These are phyloP conservation scores for Paracentrotus lividus DNA, from an alignment of 53 echinoderm and acorn worm genomes.

Conservation along the genomic window DNA sequence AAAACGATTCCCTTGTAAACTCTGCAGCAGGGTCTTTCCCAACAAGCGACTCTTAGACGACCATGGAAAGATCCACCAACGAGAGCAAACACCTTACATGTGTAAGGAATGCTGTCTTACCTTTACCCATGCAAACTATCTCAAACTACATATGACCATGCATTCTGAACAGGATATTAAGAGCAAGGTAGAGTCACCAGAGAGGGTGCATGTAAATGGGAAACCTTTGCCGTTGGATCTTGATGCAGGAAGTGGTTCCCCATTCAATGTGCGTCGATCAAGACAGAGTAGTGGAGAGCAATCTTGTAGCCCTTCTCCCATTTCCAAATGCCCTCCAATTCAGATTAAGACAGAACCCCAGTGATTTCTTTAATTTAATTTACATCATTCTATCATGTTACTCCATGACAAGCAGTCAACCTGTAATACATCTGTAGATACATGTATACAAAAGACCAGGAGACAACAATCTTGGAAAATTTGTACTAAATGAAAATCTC, in stretches of 20 bases:
- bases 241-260: not conserved
- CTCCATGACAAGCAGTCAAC: too few species aligned
- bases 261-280: not conserved
- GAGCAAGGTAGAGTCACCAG: not conserved
- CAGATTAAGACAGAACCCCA: conserved; percentile 43
- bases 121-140: conserved; percentile 64
- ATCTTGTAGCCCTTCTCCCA: conserved; percentile 30
- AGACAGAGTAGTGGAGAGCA: conserved; percentile 55
- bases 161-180: not conserved
- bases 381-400: too few species aligned
- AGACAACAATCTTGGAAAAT: too few species aligned
- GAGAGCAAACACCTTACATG: conserved; percentile 69
- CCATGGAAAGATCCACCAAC: conserved; percentile 46
- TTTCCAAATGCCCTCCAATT: not conserved
- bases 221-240: not conserved
- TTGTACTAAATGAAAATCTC: too few species aligned
- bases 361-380: too few species aligned
- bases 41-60: conserved; percentile 45
- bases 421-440: too few species aligned
- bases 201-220: not conserved
- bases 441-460: too few species aligned
- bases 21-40: conserved; percentile 58
- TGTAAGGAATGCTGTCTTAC: conserved; percentile 59
- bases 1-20: conserved; percentile 43
- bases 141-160: conserved; percentile 50